Evolutionary conservation across 2,797 vertebrate genomes (phyloP).

Genomic region (Poliocrania exsul): DNA sequence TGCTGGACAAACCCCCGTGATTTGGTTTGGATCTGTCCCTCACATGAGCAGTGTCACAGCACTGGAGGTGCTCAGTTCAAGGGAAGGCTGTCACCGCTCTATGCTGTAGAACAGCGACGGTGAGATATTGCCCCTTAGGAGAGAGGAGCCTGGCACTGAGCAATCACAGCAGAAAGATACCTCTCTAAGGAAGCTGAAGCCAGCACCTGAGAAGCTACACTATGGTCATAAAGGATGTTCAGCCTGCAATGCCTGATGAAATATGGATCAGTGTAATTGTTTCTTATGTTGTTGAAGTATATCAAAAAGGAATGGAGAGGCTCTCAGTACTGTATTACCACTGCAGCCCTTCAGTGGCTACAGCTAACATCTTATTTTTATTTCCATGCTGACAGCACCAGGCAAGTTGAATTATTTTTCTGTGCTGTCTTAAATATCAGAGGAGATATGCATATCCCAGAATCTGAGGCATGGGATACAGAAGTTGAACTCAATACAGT

Average conservation of each 20-base stretch:
- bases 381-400: constrained; percentile 18
- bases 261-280: constrained; percentile 14
- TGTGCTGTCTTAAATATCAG: neutral
- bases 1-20: neutral
- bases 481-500: neutral
- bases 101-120: fast-evolving
- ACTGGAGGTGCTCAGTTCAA: neutral
- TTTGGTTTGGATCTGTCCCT: neutral
- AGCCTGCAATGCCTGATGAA: neutral
- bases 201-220: neutral
- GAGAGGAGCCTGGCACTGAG: neutral
- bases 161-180: neutral
- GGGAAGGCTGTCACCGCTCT: fast-evolving
- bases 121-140: neutral
- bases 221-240: neutral
- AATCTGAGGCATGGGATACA: neutral
- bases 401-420: constrained; percentile 41
- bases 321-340: neutral
- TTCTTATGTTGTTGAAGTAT: constrained; percentile 7
- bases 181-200: neutral
- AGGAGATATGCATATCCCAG: neutral
- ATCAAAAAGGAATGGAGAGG: neutral
- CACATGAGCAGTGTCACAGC: fast-evolving
- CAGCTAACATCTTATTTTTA: constrained; percentile 32
- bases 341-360: constrained; percentile 15